Evolutionary conservation across 2,113 vertebrate genomes (phyloP).

Genomic region (Felis catus): DNA sequence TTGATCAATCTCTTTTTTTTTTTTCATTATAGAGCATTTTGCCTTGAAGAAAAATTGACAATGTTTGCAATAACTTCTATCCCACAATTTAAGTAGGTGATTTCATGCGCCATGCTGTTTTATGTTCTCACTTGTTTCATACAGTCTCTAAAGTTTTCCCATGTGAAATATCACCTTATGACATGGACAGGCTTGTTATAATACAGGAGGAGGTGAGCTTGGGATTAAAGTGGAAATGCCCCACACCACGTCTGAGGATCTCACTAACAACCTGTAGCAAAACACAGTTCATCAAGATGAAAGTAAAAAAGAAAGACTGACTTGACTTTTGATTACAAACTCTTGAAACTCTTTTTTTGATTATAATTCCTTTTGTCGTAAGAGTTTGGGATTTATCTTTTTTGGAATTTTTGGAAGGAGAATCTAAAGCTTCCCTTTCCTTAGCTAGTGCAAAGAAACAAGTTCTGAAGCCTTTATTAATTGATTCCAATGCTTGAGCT

Average conservation of each 20-base stretch:
- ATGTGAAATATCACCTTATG: not conserved
- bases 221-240: not conserved
- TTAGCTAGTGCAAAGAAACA: not conserved
- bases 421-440: not conserved
- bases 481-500: not conserved
- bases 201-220: fast-evolving
- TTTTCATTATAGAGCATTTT: not conserved
- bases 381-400: not conserved
- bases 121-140: not conserved
- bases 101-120: not conserved
- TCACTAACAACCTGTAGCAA: not conserved
- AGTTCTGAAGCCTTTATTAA: not conserved
- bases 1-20: not conserved
- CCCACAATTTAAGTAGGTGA: not conserved
- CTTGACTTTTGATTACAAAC: not conserved
- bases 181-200: not conserved
- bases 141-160: not conserved
- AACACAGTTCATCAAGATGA: not conserved
- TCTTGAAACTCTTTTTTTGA: not conserved
- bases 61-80: not conserved
- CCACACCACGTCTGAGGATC: not conserved
- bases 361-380: not conserved
- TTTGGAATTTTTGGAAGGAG: slow-evolving; percentile 9
- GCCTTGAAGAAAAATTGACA: not conserved
- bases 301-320: not conserved